These are phyloP conservation scores for Lasioglossum marginatum DNA, from an alignment of 2,888 invertebrate genomes.

Conservation along the genomic window DNA sequence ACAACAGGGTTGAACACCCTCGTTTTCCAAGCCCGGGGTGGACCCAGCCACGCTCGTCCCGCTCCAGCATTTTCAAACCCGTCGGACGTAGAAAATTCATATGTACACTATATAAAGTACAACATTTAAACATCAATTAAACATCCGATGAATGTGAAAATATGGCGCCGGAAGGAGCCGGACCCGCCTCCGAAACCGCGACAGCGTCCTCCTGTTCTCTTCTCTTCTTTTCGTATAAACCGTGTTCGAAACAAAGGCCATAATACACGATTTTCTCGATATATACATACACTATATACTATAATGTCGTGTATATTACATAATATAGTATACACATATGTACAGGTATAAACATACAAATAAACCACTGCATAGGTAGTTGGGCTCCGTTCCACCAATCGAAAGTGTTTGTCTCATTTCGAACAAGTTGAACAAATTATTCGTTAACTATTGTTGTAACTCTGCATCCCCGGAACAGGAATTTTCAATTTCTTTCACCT, in stretches of 20 bases:
- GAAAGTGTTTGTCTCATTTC: neutral
- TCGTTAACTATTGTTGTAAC: neutral
- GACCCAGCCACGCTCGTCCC: neutral
- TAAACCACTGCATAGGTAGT: conserved; percentile 47
- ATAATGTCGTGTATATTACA: conserved; percentile 65
- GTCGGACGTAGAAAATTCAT: conserved; percentile 55
- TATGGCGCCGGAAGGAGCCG: conserved; percentile 16
- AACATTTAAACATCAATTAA: conserved; percentile 51
- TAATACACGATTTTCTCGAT: conserved; percentile 41
- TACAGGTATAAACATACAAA: conserved; percentile 64
- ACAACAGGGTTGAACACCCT: conserved; percentile 33
- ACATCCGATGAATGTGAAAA: conserved; percentile 40
- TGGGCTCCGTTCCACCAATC: neutral
- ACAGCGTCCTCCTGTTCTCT: conserved; percentile 24
- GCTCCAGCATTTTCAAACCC: conserved; percentile 22
- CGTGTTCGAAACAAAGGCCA: conserved; percentile 58
- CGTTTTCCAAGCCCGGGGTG: conserved; percentile 10
- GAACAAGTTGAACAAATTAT: neutral
- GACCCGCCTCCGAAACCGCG: conserved; percentile 31
- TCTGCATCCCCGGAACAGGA: neutral
- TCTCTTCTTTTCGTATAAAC: conserved; percentile 37
- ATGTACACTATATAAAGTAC: conserved; percentile 51
- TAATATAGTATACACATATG: conserved; percentile 65
- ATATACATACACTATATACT: conserved; percentile 62
- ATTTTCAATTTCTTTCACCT: neutral